Evolutionary conservation across 2,888 invertebrate genomes (phyloP).

Genomic region (Erebia aethiops): DNA sequence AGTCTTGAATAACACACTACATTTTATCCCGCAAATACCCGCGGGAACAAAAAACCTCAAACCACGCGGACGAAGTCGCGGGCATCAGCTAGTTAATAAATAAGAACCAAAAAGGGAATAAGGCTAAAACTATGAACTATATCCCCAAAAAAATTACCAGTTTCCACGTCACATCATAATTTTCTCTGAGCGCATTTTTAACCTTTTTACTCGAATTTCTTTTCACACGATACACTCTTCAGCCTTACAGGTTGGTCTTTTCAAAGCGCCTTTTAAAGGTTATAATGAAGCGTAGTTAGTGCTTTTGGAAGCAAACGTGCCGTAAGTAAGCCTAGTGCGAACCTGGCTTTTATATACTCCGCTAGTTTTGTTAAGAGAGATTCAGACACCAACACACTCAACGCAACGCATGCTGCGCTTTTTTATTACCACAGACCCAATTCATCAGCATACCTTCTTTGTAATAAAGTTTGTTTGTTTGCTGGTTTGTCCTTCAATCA

Average conservation of each 20-base stretch:
- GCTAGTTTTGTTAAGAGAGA: constrained; percentile 11
- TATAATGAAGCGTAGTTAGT: constrained; percentile 20
- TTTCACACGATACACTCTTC: constrained; percentile 13
- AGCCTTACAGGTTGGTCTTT: constrained; percentile 13
- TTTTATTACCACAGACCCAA: too few species aligned
- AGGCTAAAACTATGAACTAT: neutral
- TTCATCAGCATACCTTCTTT: too few species aligned
- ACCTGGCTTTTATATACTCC: constrained; percentile 8
- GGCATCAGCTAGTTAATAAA: too few species aligned
- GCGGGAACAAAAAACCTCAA: too few species aligned
- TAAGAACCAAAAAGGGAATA: too few species aligned
- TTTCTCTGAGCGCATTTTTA: neutral
- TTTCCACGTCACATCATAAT: neutral
- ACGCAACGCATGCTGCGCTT: neutral
- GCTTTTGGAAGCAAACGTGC: constrained; percentile 17
- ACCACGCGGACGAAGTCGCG: too few species aligned
- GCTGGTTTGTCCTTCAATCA: too few species aligned
- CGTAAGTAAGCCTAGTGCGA: constrained; percentile 17
- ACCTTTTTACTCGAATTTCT: constrained; percentile 8
- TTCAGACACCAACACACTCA: neutral
- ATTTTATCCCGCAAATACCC: too few species aligned
- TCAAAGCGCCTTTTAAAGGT: constrained; percentile 21
- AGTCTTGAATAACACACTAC: too few species aligned
- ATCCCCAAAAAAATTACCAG: neutral
- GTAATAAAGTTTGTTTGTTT: too few species aligned